Conservation (phyloP, 1,140 invertebrate genomes). For the Lordiphosa clarofinis region DNA sequence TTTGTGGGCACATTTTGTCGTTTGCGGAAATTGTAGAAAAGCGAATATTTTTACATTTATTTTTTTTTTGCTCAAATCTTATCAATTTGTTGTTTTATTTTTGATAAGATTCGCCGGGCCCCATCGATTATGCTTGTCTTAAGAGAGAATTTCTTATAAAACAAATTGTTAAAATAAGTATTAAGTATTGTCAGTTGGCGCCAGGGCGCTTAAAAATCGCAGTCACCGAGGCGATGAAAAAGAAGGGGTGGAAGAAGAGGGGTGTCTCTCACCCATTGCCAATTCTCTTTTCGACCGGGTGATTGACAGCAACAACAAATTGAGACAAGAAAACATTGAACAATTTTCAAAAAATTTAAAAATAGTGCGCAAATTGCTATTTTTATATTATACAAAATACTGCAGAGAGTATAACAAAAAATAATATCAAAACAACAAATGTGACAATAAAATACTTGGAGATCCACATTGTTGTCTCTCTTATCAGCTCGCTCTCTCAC, state of each 20-base stretch:
- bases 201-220: slow-evolving; percentile 36
- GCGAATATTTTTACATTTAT: slow-evolving; percentile 27
- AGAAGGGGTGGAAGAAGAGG: background rate
- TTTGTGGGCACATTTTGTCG: no score
- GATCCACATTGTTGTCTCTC: slow-evolving; percentile 9
- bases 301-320: slow-evolving; percentile 56
- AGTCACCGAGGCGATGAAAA: background rate
- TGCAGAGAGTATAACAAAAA: slow-evolving; percentile 19
- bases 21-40: slow-evolving; percentile 19
- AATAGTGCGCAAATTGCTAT: slow-evolving; percentile 78
- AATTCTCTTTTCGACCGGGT: slow-evolving; percentile 30
- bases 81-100: slow-evolving; percentile 15
- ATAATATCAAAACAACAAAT: slow-evolving; percentile 39
- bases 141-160: slow-evolving; percentile 42
- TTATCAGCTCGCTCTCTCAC: background rate
- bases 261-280: slow-evolving; percentile 28
- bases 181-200: slow-evolving; percentile 38
- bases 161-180: background rate
- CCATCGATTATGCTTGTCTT: slow-evolving; percentile 53
- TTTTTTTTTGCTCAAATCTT: slow-evolving; percentile 16
- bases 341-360: slow-evolving; percentile 75
- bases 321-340: slow-evolving; percentile 28
- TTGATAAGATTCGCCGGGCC: slow-evolving; percentile 27
- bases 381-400: slow-evolving; percentile 43
- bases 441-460: slow-evolving; percentile 27